These are phyloP conservation scores for Zeus faber DNA, from an alignment of 2,113 vertebrate genomes.

Conservation along the genomic window DNA sequence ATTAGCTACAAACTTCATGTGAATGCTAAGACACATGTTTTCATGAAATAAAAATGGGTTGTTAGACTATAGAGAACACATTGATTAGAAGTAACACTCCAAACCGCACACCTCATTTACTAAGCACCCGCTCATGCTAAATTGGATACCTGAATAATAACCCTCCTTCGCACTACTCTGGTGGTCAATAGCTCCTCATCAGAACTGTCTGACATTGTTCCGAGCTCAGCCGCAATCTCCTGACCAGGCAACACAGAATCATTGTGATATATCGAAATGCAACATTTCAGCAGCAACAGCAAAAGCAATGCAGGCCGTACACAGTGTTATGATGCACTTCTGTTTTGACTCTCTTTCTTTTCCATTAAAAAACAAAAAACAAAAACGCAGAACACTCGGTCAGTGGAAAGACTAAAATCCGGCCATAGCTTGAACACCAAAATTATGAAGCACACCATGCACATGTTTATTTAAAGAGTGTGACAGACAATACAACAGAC, in stretches of 20 bases:
- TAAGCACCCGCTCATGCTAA: constrained; percentile 23
- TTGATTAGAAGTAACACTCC: constrained; percentile 19
- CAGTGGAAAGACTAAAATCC: constrained; percentile 13
- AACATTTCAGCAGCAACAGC: constrained; percentile 14
- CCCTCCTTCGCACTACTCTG: constrained; percentile 87
- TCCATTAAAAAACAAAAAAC: not conserved
- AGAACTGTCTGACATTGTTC: constrained; percentile 83
- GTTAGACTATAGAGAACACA: constrained; percentile 7
- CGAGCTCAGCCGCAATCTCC: constrained; percentile 84
- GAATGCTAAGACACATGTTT: too few relatives aligned
- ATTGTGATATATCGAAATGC: constrained; percentile 35
- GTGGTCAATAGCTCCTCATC: constrained; percentile 88
- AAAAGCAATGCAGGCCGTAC: constrained; percentile 20
- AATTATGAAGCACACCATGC: constrained; percentile 41
- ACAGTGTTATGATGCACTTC: constrained; percentile 49
- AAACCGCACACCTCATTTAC: constrained; percentile 25
- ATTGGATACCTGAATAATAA: constrained; percentile 89
- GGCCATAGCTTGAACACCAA: not conserved
- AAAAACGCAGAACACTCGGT: constrained; percentile 50
- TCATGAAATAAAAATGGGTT: constrained; percentile 1
- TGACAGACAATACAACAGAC: constrained; percentile 7
- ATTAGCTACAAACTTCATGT: too few relatives aligned
- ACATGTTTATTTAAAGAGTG: constrained; percentile 7
- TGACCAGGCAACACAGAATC: constrained; percentile 76
- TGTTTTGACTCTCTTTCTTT: too few relatives aligned